These are phyloP conservation scores for Chloromyia formosa DNA, from an alignment of 2,888 invertebrate species.

Conservation along the genomic window DNA sequence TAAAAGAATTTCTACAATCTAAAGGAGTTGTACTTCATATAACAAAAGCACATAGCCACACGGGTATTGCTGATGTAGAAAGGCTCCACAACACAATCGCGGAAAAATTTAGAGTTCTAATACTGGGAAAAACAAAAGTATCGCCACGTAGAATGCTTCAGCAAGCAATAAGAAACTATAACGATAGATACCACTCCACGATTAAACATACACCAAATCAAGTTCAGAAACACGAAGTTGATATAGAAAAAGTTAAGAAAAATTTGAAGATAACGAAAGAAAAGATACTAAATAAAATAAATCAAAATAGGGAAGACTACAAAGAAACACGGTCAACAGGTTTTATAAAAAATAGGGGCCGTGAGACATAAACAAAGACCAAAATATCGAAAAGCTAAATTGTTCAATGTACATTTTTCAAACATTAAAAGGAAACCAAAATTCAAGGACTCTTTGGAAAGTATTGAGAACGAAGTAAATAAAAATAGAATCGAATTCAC, in stretches of 20 bases:
- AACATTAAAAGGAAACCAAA: not conserved
- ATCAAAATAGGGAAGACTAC: not conserved
- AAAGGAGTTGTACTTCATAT: conserved; percentile 19
- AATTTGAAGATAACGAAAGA: not conserved
- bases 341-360: conserved; percentile 24
- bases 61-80: conserved; percentile 27
- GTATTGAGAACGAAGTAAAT: not conserved
- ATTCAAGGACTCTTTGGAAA: not conserved
- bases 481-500: not conserved
- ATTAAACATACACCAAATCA: conserved; percentile 16
- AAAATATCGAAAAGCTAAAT: conserved; percentile 24
- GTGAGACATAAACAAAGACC: conserved; percentile 23
- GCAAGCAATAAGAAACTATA: not conserved
- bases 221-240: not conserved
- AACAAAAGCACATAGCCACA: conserved; percentile 25
- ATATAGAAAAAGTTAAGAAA: not conserved
- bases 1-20: conserved; percentile 21
- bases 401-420: conserved; percentile 8
- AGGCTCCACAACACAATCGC: conserved; percentile 13
- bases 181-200: not conserved
- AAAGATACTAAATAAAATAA: not conserved
- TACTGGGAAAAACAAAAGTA: not conserved
- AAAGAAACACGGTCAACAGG: conserved; percentile 11
- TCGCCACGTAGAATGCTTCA: not conserved
- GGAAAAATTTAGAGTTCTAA: conserved; percentile 32